Evolutionary conservation across 2,113 vertebrate genomes (phyloP).

Genomic region (Campylorhamphus procurvoides): DNA sequence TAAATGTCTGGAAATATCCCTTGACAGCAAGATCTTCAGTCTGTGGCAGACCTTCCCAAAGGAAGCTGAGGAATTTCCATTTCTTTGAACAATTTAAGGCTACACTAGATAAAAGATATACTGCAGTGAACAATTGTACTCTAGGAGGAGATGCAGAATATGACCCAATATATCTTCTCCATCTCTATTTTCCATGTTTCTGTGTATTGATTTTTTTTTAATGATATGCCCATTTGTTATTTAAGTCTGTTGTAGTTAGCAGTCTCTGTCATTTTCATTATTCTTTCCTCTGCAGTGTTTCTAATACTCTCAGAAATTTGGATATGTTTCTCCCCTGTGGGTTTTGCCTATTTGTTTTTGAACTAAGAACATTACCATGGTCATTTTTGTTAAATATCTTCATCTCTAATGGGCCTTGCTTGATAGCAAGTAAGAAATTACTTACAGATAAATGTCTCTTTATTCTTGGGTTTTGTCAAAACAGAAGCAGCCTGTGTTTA

Average conservation of each 20-base stretch:
- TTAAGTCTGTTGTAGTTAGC: constrained; percentile 27
- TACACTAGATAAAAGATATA: constrained; percentile 14
- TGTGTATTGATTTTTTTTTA: constrained; percentile 30
- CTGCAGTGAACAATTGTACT: background rate
- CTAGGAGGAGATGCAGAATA: constrained; percentile 13
- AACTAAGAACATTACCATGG: background rate
- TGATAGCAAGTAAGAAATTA: background rate
- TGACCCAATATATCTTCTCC: constrained; percentile 35
- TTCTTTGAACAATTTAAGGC: constrained; percentile 55
- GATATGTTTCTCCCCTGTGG: background rate
- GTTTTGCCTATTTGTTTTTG: background rate
- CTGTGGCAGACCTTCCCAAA: constrained; percentile 35
- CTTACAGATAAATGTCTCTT: background rate
- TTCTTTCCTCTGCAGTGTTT: background rate
- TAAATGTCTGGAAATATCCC: constrained; percentile 57
- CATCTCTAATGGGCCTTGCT: background rate
- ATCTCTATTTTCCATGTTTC: constrained; percentile 11
- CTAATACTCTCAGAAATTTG: background rate
- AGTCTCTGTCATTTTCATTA: background rate
- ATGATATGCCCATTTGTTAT: constrained; percentile 29
- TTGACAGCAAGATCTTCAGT: constrained; percentile 25
- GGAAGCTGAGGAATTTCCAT: constrained; percentile 29
- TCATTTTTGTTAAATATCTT: background rate
- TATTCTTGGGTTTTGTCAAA: background rate
- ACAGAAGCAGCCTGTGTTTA: background rate